phyloP scores from a whole-genome alignment of 1,140 invertebrate species.

The Drosophila bipectinata region DNA sequence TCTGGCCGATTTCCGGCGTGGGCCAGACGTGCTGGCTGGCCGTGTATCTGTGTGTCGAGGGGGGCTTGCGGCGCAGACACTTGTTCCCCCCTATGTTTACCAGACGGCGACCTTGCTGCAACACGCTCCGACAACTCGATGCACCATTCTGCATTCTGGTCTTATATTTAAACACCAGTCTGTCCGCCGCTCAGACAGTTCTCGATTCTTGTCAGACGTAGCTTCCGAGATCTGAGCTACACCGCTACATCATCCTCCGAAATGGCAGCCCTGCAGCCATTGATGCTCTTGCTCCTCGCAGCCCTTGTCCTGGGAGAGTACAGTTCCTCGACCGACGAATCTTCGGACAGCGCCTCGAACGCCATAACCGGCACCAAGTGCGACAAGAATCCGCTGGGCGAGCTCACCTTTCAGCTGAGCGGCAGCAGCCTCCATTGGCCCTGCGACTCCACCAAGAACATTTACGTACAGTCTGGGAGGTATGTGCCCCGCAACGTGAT shows the following conservation, averaged over 20 bases:
- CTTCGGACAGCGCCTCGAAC: conserved; percentile 36
- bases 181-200: conserved; percentile 36
- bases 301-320: conserved; percentile 28
- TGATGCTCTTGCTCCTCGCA: conserved; percentile 12
- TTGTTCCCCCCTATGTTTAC: conserved; percentile 64
- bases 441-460: conserved; percentile 85
- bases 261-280: conserved; percentile 30
- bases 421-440: conserved; percentile 86
- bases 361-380: conserved; percentile 51
- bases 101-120: conserved; percentile 51
- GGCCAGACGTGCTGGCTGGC: conserved; percentile 37
- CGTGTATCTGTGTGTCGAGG: conserved; percentile 1
- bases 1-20: conserved; percentile 27
- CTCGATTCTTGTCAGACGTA: conserved; percentile 31
- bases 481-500: conserved; percentile 87
- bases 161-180: conserved; percentile 55
- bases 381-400: conserved; percentile 69
- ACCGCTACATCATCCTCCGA: neutral
- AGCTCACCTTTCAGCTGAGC: conserved; percentile 83
- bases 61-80: conserved; percentile 33
- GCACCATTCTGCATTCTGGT: conserved; percentile 43
- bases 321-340: conserved; percentile 32
- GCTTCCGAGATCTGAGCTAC: conserved; percentile 7
- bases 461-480: conserved; percentile 86
- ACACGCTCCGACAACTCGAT: conserved; percentile 51